Evolutionary conservation across 1,140 invertebrate species (phyloP).

Genomic region (Drosophila guanche): DNA sequence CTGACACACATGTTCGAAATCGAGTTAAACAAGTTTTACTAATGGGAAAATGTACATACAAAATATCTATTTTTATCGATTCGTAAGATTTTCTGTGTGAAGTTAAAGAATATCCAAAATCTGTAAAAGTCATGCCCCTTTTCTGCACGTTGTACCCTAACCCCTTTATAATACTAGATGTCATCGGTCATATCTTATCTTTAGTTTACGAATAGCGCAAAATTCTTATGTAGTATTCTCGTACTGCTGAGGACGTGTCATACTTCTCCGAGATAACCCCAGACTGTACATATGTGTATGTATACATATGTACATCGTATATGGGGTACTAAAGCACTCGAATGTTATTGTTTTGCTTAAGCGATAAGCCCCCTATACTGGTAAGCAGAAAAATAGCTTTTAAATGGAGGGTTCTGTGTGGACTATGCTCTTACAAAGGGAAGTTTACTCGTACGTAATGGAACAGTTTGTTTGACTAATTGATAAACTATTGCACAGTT

Average conservation of each 20-base stretch:
- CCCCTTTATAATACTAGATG: background rate
- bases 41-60: too few relatives aligned
- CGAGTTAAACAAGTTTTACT: too few relatives aligned
- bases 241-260: constrained; percentile 18
- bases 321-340: constrained; percentile 59
- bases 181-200: constrained; percentile 30
- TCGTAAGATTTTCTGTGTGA: too few relatives aligned
- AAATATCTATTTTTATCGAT: too few relatives aligned
- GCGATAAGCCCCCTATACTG: background rate
- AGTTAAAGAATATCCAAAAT: too few relatives aligned
- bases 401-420: too few relatives aligned
- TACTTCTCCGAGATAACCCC: constrained; percentile 20
- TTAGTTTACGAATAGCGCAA: background rate
- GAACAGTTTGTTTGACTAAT: constrained; percentile 15
- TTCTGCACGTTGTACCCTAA: constrained; percentile 6
- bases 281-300: constrained; percentile 20
- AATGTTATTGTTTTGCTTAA: constrained; percentile 55
- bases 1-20: too few relatives aligned
- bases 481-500: constrained; percentile 13
- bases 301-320: background rate
- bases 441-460: too few relatives aligned
- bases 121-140: too few relatives aligned
- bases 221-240: background rate
- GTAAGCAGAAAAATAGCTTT: background rate
- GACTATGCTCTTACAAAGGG: background rate